These are phyloP conservation scores for Acanthaster planci DNA, from an alignment of 35 echinoderm and acorn worm species.

Conservation along the genomic window DNA sequence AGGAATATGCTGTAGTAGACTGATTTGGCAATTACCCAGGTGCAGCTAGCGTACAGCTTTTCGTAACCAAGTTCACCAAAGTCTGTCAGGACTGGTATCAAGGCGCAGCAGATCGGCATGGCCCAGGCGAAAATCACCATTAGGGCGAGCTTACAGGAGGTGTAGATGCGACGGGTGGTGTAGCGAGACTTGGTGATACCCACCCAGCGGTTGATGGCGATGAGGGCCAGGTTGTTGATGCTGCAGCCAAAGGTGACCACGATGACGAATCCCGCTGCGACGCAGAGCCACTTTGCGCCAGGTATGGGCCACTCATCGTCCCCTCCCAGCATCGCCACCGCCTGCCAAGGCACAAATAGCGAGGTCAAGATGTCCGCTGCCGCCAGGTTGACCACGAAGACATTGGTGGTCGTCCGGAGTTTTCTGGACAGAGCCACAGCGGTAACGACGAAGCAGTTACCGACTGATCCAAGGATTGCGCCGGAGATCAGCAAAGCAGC, in stretches of 20 bases:
- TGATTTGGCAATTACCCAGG: conserved; percentile 21
- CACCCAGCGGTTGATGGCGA: conserved; percentile 54
- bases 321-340: conserved; percentile 4
- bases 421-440: conserved; percentile 26
- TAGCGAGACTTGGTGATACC: conserved; percentile 31
- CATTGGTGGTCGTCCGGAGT: conserved; percentile 56
- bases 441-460: conserved; percentile 61
- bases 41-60: conserved; percentile 48
- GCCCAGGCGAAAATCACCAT: conserved; percentile 42
- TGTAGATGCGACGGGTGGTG: conserved; percentile 2
- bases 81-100: conserved; percentile 46
- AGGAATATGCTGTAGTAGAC: conserved; percentile 23
- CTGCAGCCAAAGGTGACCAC: conserved; percentile 52
- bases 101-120: conserved; percentile 20
- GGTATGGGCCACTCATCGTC: conserved; percentile 33
- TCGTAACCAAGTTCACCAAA: conserved; percentile 50
- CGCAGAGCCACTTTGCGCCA: conserved; percentile 60
- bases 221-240: conserved; percentile 38
- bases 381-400: conserved; percentile 59
- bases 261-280: conserved; percentile 41
- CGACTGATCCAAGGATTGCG: conserved; percentile 41
- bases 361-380: conserved; percentile 36
- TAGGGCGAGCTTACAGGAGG: background rate
- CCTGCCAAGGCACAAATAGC: conserved; percentile 26
- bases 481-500: conserved; percentile 13